These are phyloP conservation scores for Nomada ferruginata DNA, from an alignment of 2,888 invertebrate species.

Conservation along the genomic window DNA sequence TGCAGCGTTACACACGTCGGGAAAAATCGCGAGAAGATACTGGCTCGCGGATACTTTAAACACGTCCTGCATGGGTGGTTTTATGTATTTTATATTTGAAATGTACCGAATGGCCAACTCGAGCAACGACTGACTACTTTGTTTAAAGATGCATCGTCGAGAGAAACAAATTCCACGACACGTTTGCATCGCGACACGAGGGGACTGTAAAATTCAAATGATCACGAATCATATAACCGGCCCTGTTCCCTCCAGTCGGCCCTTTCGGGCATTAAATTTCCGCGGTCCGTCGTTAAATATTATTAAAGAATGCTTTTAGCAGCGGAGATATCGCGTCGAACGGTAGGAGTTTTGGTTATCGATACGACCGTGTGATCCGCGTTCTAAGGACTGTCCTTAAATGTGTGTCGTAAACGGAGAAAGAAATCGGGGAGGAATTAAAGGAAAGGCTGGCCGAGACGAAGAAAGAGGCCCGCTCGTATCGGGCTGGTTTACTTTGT, in stretches of 20 bases:
- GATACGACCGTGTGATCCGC: constrained; percentile 53
- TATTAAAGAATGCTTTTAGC: constrained; percentile 71
- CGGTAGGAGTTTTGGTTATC: constrained; percentile 60
- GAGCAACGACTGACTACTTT: too few relatives aligned
- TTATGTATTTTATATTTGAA: neutral
- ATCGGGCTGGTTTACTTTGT: constrained; percentile 72
- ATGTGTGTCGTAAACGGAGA: constrained; percentile 70
- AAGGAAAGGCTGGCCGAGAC: constrained; percentile 2
- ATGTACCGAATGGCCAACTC: neutral
- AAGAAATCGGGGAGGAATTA: constrained; percentile 3
- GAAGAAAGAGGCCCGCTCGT: constrained; percentile 16
- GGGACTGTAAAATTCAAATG: neutral
- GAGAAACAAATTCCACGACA: too few relatives aligned
- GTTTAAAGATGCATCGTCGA: too few relatives aligned
- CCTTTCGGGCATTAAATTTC: constrained; percentile 15
- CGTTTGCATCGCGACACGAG: too few relatives aligned
- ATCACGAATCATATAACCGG: neutral
- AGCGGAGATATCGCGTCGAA: constrained; percentile 58
- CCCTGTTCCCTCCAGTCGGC: neutral
- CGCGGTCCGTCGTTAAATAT: constrained; percentile 52
- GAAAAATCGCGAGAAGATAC: constrained; percentile 25
- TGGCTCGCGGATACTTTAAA: constrained; percentile 27
- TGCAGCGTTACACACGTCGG: constrained; percentile 1
- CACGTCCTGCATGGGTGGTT: neutral
- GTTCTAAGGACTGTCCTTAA: constrained; percentile 70